Base-by-base conservation (phyloP, 2,113 vertebrate genomes). In the Serinus canaria region DNA sequence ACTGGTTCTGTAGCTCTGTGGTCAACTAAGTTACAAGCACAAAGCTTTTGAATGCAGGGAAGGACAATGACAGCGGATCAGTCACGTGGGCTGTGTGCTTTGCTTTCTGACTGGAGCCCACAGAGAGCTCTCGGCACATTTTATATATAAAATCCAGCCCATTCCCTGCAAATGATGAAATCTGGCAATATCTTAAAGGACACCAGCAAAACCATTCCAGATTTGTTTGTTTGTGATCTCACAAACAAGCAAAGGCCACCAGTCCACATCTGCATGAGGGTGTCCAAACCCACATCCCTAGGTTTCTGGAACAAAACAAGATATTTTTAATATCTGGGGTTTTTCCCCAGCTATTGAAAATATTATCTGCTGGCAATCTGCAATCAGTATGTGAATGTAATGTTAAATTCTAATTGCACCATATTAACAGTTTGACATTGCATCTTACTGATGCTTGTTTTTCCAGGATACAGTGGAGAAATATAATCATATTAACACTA, bases 331-430 rank as follows among this genome's bases (percentile, higher is more conserved):
- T 25, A 37, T 18, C 4, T 9, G n/a, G 17, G 17, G 17, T 15
- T 30, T 78, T 55, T 55, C 5, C 1, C 21, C 19, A 35, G 15
- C 15, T 35, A 25, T 37, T 35, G 58, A 59, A 37, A 37, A 59
- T 25, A 37, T n/a, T 59, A 35, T 59, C n/a, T 59, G n/a, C 59
- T 80, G 60, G 41, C 58, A 90, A 77, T 39, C 43, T 90, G n/a
- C 69, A 94, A 55, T 16, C 52, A 80, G 18, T 13, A 63, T 68
- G 35, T 67, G 83, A 95, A 85, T 66, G 44, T 43, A 87, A 49
- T 28, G 41, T 67, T 86, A 62, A 76, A 47, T 96, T 97, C 88
- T 94, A 95, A 94, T 85, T 81, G 73, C 53, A 88, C 52, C 70
- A 33, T 79, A 70, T 95, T 89, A 96, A 33, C 58, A 83, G 28